Evolutionary conservation across 2,113 vertebrate species (phyloP).

Genomic region (Puma concolor): DNA sequence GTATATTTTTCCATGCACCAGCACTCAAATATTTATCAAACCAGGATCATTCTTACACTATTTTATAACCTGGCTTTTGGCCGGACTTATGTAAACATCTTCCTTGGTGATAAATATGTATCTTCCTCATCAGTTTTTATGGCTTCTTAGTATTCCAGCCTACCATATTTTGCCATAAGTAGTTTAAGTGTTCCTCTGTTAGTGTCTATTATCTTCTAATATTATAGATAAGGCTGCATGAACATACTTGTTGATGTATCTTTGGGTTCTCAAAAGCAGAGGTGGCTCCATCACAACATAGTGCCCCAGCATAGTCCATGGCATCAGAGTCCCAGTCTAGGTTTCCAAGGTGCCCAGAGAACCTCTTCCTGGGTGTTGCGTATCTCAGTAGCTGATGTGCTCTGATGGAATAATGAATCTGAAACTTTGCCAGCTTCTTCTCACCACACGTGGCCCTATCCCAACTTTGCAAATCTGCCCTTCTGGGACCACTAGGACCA

Average conservation of each 20-base stretch:
- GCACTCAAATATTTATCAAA: not conserved
- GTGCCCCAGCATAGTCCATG: not conserved
- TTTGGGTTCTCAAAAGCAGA: not conserved
- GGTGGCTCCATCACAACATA: not conserved
- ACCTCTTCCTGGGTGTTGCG: not conserved
- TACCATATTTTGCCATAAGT: not conserved
- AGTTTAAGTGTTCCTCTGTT: not conserved
- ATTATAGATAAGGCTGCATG: not conserved
- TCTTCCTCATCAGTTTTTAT: not conserved
- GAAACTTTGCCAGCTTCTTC: not conserved
- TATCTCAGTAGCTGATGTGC: not conserved
- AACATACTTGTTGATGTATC: not conserved
- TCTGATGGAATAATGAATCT: not conserved
- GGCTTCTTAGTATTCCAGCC: not conserved
- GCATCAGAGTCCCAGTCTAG: not conserved
- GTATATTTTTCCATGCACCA: not conserved
- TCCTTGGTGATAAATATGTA: not conserved
- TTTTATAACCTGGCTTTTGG: not conserved
- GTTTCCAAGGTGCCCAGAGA: not conserved
- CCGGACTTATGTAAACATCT: not conserved
- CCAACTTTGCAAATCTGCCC: not conserved
- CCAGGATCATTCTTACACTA: not conserved
- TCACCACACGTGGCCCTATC: not conserved
- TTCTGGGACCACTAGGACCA: not conserved
- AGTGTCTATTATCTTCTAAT: not conserved